A percentile compares a stretch with the other conserved stretches of the same genome.
Evolutionary conservation across 2,888 invertebrate genomes (phyloP).

Genomic region (Acholoe squamosa): DNA sequence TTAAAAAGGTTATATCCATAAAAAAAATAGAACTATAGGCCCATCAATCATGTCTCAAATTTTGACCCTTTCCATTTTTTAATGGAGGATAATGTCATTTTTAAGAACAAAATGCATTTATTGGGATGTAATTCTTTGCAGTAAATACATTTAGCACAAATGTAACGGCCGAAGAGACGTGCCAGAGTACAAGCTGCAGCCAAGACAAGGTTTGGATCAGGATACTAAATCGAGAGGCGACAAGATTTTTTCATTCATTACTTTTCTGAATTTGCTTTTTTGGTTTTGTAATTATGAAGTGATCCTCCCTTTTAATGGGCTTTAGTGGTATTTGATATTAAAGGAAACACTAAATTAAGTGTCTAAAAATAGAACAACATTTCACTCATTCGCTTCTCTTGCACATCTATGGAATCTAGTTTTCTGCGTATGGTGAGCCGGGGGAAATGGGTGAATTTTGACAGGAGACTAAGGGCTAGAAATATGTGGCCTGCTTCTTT

Average conservation of each 20-base stretch:
- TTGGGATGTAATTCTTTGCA: not conserved
- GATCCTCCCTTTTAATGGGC: not conserved
- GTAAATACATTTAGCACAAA: not conserved
- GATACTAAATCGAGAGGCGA: not conserved
- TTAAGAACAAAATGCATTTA: not conserved
- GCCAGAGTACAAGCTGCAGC: constrained; percentile 19
- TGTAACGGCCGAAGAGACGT: not conserved
- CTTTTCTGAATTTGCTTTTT: too few relatives aligned
- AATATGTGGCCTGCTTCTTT: too few relatives aligned
- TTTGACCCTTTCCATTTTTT: not conserved
- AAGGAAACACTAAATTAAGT: not conserved
- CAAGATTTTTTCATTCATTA: not conserved
- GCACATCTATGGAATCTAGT: not conserved
- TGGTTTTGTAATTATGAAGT: too few relatives aligned
- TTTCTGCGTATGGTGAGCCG: constrained; percentile 5
- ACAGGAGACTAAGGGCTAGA: not conserved
- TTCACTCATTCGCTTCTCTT: constrained; percentile 23
- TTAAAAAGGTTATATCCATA: not conserved
- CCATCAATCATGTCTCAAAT: not conserved
- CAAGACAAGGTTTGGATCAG: not conserved
- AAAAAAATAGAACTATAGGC: not conserved
- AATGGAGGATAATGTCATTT: not conserved
- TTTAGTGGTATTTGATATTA: not conserved
- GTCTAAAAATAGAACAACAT: constrained; percentile 33
- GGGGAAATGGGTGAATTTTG: not conserved